phyloP scores from a whole-genome alignment of 1,140 invertebrate species.

The Nilaparvata lugens region DNA sequence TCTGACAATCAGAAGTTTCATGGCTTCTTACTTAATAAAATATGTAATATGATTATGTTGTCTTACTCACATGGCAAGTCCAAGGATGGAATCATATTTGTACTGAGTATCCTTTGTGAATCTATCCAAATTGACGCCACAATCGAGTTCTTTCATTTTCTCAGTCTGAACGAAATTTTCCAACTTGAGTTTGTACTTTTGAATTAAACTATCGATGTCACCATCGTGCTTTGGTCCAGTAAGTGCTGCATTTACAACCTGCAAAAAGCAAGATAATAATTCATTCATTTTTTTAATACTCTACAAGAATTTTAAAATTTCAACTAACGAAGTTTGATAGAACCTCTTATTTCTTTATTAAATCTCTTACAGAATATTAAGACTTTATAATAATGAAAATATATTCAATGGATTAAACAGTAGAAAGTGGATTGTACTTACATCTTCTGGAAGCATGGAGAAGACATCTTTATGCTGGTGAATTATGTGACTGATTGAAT shows the following conservation, averaged over 20 bases:
- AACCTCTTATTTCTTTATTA: too few species aligned
- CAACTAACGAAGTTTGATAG: too few species aligned
- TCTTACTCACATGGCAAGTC: constrained; percentile 40
- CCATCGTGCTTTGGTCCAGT: neutral
- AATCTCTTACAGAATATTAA: too few species aligned
- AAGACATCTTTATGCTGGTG: neutral
- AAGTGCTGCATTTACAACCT: neutral
- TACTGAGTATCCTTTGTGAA: constrained; percentile 40
- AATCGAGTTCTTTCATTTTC: constrained; percentile 34
- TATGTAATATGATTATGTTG: too few species aligned
- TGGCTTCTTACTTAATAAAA: too few species aligned
- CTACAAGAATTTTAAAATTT: too few species aligned
- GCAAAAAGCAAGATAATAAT: too few species aligned
- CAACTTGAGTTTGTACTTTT: constrained; percentile 21
- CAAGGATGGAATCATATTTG: constrained; percentile 42
- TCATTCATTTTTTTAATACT: too few species aligned
- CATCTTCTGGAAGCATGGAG: constrained; percentile 1
- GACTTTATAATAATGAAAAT: too few species aligned
- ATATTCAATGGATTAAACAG: too few species aligned
- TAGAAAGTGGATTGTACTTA: neutral
- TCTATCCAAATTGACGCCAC: constrained; percentile 38
- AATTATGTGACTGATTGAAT: neutral
- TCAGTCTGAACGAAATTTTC: constrained; percentile 38
- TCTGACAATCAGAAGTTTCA: too few species aligned
- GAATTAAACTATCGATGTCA: neutral